phyloP scores from a whole-genome alignment of 2,113 vertebrate genomes.

The Australoheros scitulus region DNA sequence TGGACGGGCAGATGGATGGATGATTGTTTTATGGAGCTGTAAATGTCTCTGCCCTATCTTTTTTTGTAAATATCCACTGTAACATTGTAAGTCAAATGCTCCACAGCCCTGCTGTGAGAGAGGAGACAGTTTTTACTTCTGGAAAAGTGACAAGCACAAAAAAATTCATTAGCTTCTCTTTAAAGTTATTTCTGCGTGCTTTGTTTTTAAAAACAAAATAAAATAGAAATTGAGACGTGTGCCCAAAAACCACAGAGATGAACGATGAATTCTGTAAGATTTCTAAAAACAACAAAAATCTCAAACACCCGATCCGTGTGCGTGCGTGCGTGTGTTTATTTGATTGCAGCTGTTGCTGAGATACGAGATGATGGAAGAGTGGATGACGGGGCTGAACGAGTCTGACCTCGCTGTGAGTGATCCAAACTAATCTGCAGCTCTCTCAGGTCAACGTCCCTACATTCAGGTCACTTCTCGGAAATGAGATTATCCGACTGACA shows the following conservation, averaged over 20 bases:
- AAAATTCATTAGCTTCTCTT: neutral
- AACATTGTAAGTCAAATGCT: neutral
- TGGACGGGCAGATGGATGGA: too few species aligned
- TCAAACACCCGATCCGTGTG: neutral
- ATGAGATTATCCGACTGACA: constrained; percentile 65
- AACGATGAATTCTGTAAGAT: constrained; percentile 16
- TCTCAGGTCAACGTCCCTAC: constrained; percentile 47
- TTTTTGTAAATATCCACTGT: neutral
- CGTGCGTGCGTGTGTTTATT: constrained; percentile 54
- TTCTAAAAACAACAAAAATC: constrained; percentile 60
- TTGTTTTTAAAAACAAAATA: constrained; percentile 15
- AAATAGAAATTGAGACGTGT: neutral
- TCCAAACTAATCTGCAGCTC: constrained; percentile 64
- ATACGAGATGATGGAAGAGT: constrained; percentile 44
- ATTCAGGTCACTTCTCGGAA: constrained; percentile 68
- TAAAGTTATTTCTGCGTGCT: constrained; percentile 12
- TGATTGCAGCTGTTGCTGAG: constrained; percentile 70
- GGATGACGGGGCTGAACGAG: constrained; percentile 24
- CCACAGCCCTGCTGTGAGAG: neutral
- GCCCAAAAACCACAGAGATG: constrained; percentile 24
- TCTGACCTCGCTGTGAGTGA: constrained; percentile 66
- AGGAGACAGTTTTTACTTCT: neutral
- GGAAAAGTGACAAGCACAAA: neutral
- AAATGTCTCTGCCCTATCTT: neutral
- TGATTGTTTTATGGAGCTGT: neutral